A percentile compares a stretch with the other conserved stretches of the same genome.
Conservation (phyloP, 2,888 invertebrate genomes). For the Drosophila crucigera region DNA sequence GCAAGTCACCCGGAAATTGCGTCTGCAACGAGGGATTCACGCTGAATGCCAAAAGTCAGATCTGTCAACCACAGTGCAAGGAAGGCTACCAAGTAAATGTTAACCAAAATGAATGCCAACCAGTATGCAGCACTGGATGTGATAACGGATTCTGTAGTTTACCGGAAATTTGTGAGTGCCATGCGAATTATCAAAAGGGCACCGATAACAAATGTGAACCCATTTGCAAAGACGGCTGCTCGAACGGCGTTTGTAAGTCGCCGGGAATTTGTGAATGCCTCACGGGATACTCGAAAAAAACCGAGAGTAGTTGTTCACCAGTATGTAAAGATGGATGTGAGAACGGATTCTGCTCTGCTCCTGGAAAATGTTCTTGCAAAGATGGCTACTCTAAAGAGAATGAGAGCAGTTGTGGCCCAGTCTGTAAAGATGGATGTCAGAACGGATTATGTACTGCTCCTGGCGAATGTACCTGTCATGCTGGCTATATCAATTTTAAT, state of each 20-base stretch:
- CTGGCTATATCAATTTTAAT: not conserved
- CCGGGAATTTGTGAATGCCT: conserved; percentile 90
- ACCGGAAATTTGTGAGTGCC: conserved; percentile 53
- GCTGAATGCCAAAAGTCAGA: conserved; percentile 67
- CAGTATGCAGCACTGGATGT: conserved; percentile 53
- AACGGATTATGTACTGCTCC: not conserved
- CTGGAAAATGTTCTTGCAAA: conserved; percentile 22
- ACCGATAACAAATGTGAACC: conserved; percentile 43
- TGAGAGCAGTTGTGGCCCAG: not conserved
- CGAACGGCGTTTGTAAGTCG: conserved; percentile 87
- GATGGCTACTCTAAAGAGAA: too few species aligned
- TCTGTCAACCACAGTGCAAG: conserved; percentile 75
- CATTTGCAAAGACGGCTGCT: conserved; percentile 66
- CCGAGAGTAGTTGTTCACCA: too few species aligned
- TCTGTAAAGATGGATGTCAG: not conserved
- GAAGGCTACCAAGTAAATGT: conserved; percentile 36
- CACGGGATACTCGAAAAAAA: conserved; percentile 84
- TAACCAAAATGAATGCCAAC: conserved; percentile 41
- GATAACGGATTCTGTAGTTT: conserved; percentile 59
- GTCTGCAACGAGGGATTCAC: conserved; percentile 87
- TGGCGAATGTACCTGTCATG: too few species aligned
- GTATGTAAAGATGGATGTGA: too few species aligned
- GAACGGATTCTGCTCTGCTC: too few species aligned
- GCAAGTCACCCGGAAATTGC: conserved; percentile 87
- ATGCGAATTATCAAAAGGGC: conserved; percentile 31